Evolutionary conservation across 1,140 invertebrate genomes (phyloP).

Genomic region (Melipona quadrifasciata): DNA sequence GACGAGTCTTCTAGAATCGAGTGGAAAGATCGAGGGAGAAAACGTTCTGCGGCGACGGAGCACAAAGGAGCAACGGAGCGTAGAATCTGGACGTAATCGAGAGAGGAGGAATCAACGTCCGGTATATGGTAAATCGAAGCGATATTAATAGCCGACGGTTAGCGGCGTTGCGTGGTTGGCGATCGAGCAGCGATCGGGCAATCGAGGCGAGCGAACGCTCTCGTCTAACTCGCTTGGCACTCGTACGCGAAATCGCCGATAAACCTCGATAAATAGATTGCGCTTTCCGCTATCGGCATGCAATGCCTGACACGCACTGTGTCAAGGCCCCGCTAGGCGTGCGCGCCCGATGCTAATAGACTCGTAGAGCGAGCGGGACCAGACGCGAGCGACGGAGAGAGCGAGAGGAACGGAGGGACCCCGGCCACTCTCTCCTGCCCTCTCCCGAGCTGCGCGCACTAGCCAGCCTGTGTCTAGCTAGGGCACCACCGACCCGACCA

Average conservation of each 20-base stretch:
- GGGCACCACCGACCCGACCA: slow-evolving; percentile 20
- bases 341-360: slow-evolving; percentile 77
- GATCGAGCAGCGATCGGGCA: not conserved
- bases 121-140: not conserved
- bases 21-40: too few species aligned
- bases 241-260: slow-evolving; percentile 73
- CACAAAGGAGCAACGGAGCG: not conserved
- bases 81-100: not conserved
- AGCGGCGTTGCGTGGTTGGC: not conserved
- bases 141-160: not conserved
- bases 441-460: slow-evolving; percentile 15
- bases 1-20: too few species aligned
- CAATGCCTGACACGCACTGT: slow-evolving; percentile 79
- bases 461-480: slow-evolving; percentile 28
- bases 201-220: not conserved
- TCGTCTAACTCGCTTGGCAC: not conserved
- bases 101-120: not conserved
- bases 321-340: slow-evolving; percentile 76
- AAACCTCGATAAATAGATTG: slow-evolving; percentile 81
- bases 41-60: not conserved
- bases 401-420: slow-evolving; percentile 20
- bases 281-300: slow-evolving; percentile 80
- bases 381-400: slow-evolving; percentile 12
- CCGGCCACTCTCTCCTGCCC: slow-evolving; percentile 29
- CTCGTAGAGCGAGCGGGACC: slow-evolving; percentile 58